Evolutionary conservation across 2,888 invertebrate genomes (phyloP).

Genomic region (Agrochola macilenta): DNA sequence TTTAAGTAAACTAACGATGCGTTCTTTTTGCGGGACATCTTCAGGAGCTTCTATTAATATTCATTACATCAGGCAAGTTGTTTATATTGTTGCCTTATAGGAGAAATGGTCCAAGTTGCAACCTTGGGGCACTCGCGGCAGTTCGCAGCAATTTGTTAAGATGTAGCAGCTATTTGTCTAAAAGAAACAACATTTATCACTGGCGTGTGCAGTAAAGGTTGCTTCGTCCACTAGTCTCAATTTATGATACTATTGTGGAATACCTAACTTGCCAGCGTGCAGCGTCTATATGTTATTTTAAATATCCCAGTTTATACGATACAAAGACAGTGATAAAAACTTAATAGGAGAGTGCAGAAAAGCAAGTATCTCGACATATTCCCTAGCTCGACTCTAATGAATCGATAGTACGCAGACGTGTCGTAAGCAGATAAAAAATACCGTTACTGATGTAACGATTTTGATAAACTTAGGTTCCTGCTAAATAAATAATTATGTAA

Average conservation of each 20-base stretch:
- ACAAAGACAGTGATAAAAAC: constrained; percentile 41
- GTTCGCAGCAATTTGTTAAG: constrained; percentile 80
- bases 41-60: constrained; percentile 77
- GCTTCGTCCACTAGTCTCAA: constrained; percentile 70
- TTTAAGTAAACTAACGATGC: constrained; percentile 54
- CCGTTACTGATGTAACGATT: constrained; percentile 63
- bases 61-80: constrained; percentile 75
- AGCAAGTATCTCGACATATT: constrained; percentile 25
- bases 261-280: constrained; percentile 68
- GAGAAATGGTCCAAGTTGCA: constrained; percentile 73
- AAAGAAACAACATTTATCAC: constrained; percentile 80
- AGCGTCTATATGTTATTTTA: constrained; percentile 62
- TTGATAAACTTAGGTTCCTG: constrained; percentile 61
- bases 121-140: constrained; percentile 69
- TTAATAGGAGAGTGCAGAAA: constrained; percentile 20
- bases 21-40: constrained; percentile 72
- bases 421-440: constrained; percentile 41
- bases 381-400: constrained; percentile 25
- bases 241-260: constrained; percentile 80
- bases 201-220: constrained; percentile 67
- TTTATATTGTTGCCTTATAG: constrained; percentile 76
- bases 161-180: constrained; percentile 83
- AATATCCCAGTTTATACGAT: constrained; percentile 56
- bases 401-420: constrained; percentile 22
- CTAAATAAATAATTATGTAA: constrained; percentile 65